Evolutionary conservation across 2,797 vertebrate species (phyloP).

Genomic region (Liasis olivaceus): DNA sequence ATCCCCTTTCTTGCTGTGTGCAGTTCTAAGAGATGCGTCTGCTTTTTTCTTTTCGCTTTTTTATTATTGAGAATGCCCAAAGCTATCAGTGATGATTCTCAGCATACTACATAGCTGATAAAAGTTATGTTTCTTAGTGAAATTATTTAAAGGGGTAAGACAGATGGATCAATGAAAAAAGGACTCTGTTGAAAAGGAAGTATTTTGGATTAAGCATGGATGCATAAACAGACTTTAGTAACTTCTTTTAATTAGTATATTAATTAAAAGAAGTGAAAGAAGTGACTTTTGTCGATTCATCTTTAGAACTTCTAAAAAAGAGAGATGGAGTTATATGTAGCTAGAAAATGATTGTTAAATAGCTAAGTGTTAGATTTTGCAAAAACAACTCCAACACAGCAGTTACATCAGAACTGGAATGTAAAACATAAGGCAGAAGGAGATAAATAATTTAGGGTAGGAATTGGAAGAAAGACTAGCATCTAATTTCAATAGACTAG

Average conservation of each 20-base stretch:
- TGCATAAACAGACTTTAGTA: not conserved
- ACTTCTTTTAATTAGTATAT: not conserved
- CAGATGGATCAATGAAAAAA: not conserved
- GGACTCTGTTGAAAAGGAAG: not conserved
- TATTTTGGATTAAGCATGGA: not conserved
- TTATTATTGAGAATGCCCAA: not conserved
- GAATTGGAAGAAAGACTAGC: not conserved
- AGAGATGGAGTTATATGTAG: not conserved
- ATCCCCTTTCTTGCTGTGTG: not conserved
- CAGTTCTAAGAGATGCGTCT: not conserved
- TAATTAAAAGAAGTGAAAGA: not conserved
- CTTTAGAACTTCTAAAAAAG: not conserved
- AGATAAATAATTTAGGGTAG: not conserved
- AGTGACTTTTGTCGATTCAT: slow-evolving; percentile 6
- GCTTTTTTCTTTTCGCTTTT: no score
- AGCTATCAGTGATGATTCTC: not conserved
- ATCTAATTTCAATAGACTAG: no score
- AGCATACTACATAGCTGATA: not conserved
- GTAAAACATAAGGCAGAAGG: not conserved
- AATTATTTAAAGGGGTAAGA: not conserved
- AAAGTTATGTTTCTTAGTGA: not conserved
- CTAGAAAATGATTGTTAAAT: not conserved
- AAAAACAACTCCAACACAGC: not conserved
- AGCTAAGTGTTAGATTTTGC: not conserved
- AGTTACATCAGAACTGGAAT: not conserved